Base-by-base conservation (phyloP, 2,113 vertebrate genomes). In the Prolemur simus region DNA sequence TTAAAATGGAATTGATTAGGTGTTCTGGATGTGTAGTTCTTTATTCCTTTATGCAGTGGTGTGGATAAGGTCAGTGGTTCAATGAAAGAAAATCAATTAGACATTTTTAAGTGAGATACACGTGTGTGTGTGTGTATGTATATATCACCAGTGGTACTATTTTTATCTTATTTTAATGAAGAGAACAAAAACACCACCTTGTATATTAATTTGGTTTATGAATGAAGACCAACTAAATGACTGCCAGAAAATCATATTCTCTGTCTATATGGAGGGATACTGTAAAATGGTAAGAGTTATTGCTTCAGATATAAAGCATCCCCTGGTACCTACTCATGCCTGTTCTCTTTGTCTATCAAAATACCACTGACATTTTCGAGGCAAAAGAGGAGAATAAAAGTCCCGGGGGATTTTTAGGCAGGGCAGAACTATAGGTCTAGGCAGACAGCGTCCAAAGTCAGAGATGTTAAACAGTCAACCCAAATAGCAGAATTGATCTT, bases 121-220 rank as follows among this genome's bases (percentile, higher is more conserved):
- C 4, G 47, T 47, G 45, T 45, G 45, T 45, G 45, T 45, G 45
- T 45, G 45, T 45, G 7, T 45, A 56, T 17, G 20, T 56, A 56
- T 17, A 56, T 56, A 56, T 0, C 3, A 80, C 32, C 29, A 81
- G 23, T 52, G 13, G 34, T 32, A 13, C 21, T 76, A 37, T 83
- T 78, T 87, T 90, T 29, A 58, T 78, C 78, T 89, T 60, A 80
- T 82, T 86, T 32, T 81, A 92, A 56, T 87, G 49, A 73, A 87
- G 14, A 84, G 5, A 32, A 56, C 80, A 90, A 83, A 91, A 82
- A 56, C 2, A 77, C 3, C 10, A 34, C 6, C 39, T 77, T 85
- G n/a, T 18, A 42, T n/a, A 29, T 78, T 76, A 60, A 34, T 85
- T 89, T 56, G 78, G 42, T 9, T 89, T 91, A n/a, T 80, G 39